Evolutionary conservation across 2,888 invertebrate species (phyloP).

Genomic region (Cryptocheilus praepositus): DNA sequence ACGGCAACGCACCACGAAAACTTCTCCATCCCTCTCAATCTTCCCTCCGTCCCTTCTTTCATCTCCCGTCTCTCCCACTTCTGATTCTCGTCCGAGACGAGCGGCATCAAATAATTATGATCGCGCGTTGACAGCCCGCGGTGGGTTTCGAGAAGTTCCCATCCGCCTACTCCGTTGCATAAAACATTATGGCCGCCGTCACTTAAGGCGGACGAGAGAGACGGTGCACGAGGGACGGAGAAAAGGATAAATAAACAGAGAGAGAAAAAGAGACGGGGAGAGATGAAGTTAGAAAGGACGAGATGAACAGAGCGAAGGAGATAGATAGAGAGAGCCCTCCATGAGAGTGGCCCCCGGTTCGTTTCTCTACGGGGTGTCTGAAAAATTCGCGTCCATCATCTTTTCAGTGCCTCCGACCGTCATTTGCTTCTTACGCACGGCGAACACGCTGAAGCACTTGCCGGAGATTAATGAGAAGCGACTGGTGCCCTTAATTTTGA

Average conservation of each 20-base stretch:
- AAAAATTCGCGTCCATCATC: constrained; percentile 56
- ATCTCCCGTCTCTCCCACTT: not conserved
- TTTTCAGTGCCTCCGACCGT: constrained; percentile 43
- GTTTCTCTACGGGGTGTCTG: constrained; percentile 62
- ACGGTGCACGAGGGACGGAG: not conserved
- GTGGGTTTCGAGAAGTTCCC: constrained; percentile 49
- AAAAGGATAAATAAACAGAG: not conserved
- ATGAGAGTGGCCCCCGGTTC: constrained; percentile 36
- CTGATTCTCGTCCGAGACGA: not conserved
- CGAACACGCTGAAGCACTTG: constrained; percentile 4
- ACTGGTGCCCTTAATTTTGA: constrained; percentile 53
- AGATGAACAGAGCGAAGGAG: constrained; percentile 12
- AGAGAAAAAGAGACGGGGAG: not conserved
- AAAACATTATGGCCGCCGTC: constrained; percentile 69
- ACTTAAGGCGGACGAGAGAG: constrained; percentile 46
- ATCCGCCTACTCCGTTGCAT: constrained; percentile 61
- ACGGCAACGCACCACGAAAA: not conserved
- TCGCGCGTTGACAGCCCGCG: constrained; percentile 66
- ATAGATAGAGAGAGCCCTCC: constrained; percentile 34
- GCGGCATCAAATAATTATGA: constrained; percentile 59
- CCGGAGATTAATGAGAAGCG: constrained; percentile 55
- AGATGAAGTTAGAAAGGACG: too few species aligned
- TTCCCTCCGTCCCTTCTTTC: too few species aligned
- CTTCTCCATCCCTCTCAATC: not conserved
- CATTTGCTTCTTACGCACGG: constrained; percentile 52